These are phyloP conservation scores for Cisticola juncidis DNA, from an alignment of 2,113 vertebrate genomes.

Conservation along the genomic window DNA sequence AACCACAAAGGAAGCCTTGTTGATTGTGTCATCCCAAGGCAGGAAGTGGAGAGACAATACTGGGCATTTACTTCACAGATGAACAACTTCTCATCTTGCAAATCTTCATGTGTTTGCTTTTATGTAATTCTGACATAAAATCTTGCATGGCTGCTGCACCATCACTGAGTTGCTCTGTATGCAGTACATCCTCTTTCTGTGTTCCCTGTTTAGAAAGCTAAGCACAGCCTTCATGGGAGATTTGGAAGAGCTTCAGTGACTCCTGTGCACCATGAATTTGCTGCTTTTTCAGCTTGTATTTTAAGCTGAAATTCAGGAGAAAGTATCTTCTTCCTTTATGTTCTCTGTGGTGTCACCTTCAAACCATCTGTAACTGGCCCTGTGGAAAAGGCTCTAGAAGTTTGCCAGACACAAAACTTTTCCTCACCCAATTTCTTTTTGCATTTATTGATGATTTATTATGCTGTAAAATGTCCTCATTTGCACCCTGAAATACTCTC, in stretches of 20 bases:
- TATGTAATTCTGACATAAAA: background rate
- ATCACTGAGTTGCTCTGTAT: background rate
- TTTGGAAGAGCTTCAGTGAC: background rate
- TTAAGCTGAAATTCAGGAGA: background rate
- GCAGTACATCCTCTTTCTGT: background rate
- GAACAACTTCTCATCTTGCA: constrained; percentile 40
- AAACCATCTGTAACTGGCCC: background rate
- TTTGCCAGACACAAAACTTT: background rate
- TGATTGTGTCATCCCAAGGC: constrained; percentile 24
- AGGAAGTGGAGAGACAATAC: constrained; percentile 39
- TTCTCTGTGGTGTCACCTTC: constrained; percentile 15
- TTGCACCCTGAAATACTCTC: background rate
- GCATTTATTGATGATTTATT: constrained; percentile 33
- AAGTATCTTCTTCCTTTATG: background rate
- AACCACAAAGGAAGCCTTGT: constrained; percentile 48
- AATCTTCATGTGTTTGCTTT: background rate
- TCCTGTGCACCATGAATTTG: background rate
- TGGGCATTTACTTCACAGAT: constrained; percentile 27
- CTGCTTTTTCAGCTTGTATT: background rate
- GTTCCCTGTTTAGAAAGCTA: background rate
- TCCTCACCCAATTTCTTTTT: background rate
- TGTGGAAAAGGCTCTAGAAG: background rate
- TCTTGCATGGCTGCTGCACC: background rate
- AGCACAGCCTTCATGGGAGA: background rate
- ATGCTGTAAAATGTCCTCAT: background rate